phyloP scores from a whole-genome alignment of 2,888 invertebrate genomes.

The Ennomos fuscantarius region DNA sequence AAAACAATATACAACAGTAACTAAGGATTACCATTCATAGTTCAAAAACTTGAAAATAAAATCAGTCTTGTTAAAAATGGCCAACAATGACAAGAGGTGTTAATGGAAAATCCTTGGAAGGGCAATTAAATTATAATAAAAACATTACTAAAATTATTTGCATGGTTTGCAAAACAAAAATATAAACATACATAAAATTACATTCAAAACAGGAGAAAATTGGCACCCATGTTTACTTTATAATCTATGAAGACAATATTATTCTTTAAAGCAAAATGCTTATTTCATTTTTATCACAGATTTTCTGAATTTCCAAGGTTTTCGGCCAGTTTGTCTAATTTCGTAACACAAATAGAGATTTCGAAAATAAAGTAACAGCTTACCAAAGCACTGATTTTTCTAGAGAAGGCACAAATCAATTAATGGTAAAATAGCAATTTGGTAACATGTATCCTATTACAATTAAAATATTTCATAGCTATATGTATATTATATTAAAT shows the following conservation, averaged over 20 bases:
- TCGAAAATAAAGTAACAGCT: conserved; percentile 51
- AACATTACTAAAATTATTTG: conserved; percentile 58
- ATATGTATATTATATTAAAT: conserved; percentile 29
- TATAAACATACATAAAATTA: conserved; percentile 66
- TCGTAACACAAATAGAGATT: conserved; percentile 53
- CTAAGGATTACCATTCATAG: conserved; percentile 76
- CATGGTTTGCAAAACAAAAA: conserved; percentile 64
- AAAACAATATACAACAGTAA: conserved; percentile 82
- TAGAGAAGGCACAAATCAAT: conserved; percentile 61
- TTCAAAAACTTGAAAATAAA: conserved; percentile 79
- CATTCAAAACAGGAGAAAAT: conserved; percentile 64
- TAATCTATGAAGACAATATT: conserved; percentile 44
- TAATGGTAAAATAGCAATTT: conserved; percentile 56
- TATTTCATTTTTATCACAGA: conserved; percentile 68
- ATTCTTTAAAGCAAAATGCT: conserved; percentile 47
- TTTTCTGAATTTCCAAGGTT: conserved; percentile 60
- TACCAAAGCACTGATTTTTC: conserved; percentile 47
- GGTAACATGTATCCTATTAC: conserved; percentile 60
- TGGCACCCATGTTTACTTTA: conserved; percentile 62
- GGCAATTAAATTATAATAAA: conserved; percentile 56
- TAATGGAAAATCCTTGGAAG: conserved; percentile 67
- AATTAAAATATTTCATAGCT: conserved; percentile 36
- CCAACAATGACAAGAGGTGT: conserved; percentile 74
- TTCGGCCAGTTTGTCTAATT: conserved; percentile 45
- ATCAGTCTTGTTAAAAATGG: conserved; percentile 86